Evolutionary conservation across 2,888 invertebrate genomes (phyloP).

Genomic region (Thera obeliscata): DNA sequence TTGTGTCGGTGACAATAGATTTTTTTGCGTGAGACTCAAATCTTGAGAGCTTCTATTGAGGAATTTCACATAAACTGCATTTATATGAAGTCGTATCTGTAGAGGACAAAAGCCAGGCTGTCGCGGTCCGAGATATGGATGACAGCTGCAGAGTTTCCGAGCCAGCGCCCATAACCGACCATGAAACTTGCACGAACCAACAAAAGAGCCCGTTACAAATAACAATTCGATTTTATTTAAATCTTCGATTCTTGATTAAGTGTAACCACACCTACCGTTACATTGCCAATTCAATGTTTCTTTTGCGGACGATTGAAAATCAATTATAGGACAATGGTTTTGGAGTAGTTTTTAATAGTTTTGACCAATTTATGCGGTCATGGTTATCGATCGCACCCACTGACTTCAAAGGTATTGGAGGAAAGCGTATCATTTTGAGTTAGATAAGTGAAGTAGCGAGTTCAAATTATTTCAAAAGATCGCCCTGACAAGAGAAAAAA

Average conservation of each 20-base stretch:
- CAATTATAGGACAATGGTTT: slow-evolving; percentile 60
- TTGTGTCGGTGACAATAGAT: slow-evolving; percentile 76
- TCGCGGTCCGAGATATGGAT: slow-evolving; percentile 71
- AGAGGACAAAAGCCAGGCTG: slow-evolving; percentile 71
- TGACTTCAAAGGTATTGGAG: slow-evolving; percentile 55
- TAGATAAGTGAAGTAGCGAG: slow-evolving; percentile 16
- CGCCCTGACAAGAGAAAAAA: slow-evolving; percentile 15
- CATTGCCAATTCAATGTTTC: slow-evolving; percentile 47
- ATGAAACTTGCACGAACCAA: slow-evolving; percentile 72
- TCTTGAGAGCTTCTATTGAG: slow-evolving; percentile 77
- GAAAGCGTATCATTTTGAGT: slow-evolving; percentile 53
- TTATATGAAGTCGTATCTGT: slow-evolving; percentile 82
- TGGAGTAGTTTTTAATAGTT: slow-evolving; percentile 72
- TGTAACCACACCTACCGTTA: slow-evolving; percentile 74
- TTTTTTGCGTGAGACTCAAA: slow-evolving; percentile 73
- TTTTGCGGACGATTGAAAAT: slow-evolving; percentile 57
- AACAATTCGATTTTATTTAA: slow-evolving; percentile 74
- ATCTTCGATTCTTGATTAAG: slow-evolving; percentile 62
- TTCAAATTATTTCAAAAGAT: slow-evolving; percentile 22
- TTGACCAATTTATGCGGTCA: slow-evolving; percentile 67
- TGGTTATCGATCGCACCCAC: slow-evolving; percentile 74
- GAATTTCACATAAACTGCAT: slow-evolving; percentile 80
- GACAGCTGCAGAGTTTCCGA: slow-evolving; percentile 78
- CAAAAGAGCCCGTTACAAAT: slow-evolving; percentile 74
- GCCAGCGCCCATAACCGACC: slow-evolving; percentile 67